Percentiles rank a stretch among this genome's conserved stretches.
phyloP scores from a whole-genome alignment of 2,113 vertebrate genomes.

The Mobula birostris region DNA sequence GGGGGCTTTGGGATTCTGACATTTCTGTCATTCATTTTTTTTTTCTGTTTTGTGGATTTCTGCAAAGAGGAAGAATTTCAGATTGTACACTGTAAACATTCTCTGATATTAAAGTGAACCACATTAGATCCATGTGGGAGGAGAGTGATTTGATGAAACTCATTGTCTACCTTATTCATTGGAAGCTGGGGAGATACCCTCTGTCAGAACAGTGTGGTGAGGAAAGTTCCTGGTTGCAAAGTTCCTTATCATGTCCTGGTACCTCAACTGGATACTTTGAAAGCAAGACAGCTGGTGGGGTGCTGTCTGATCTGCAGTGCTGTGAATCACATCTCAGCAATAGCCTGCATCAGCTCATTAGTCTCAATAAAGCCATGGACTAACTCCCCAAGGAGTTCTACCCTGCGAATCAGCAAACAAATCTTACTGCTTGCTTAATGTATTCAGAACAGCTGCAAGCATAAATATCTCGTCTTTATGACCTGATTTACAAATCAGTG shows the following conservation, averaged over 20 bases:
- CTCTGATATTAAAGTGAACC: too few species aligned
- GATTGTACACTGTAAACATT: too few species aligned
- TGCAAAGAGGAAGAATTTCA: too few species aligned
- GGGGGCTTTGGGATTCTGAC: too few species aligned
- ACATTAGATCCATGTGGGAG: neutral
- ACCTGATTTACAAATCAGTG: slow-evolving; percentile 12
- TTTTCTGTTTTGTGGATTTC: too few species aligned
- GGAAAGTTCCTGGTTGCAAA: neutral
- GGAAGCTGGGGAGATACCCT: neutral
- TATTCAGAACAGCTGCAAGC: slow-evolving; percentile 37
- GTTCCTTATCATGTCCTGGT: neutral
- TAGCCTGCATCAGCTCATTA: slow-evolving; percentile 33
- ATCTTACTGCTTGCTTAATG: slow-evolving; percentile 33
- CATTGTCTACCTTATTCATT: neutral
- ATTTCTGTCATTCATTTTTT: too few species aligned
- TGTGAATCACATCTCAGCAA: slow-evolving; percentile 31
- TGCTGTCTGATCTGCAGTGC: slow-evolving; percentile 16
- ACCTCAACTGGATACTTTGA: neutral
- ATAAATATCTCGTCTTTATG: slow-evolving; percentile 32
- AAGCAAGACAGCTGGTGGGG: slow-evolving; percentile 33
- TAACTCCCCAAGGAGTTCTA: slow-evolving; percentile 32
- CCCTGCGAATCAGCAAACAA: slow-evolving; percentile 23
- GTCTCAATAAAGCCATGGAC: slow-evolving; percentile 27
- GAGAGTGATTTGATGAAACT: neutral
- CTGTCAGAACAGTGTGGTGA: neutral